A percentile compares a stretch with the other conserved stretches of the same genome.
Evolutionary conservation across 2,888 invertebrate species (phyloP).

Genomic region (Epinotia brunnichana): DNA sequence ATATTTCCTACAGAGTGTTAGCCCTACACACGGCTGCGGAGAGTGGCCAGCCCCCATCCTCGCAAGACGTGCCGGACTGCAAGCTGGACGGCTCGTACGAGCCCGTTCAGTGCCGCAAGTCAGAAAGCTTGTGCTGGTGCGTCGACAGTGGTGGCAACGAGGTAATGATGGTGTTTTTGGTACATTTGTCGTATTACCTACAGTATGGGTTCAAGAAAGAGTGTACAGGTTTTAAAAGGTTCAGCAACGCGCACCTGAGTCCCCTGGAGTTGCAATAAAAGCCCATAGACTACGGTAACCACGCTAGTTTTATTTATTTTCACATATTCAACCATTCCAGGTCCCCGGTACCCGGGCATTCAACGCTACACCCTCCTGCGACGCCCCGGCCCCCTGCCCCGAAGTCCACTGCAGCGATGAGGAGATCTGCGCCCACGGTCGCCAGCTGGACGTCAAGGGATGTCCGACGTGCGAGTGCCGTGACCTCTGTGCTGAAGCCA

Average conservation of each 20-base stretch:
- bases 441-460: slow-evolving; percentile 79
- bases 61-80: slow-evolving; percentile 90
- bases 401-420: slow-evolving; percentile 63
- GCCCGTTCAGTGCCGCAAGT: slow-evolving; percentile 88
- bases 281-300: too few species aligned
- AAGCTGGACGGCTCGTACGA: slow-evolving; percentile 87
- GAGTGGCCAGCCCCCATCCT: slow-evolving; percentile 88
- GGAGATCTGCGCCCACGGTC: slow-evolving; percentile 68
- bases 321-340: slow-evolving; percentile 51
- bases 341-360: slow-evolving; percentile 86
- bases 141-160: slow-evolving; percentile 90
- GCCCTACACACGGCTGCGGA: slow-evolving; percentile 77
- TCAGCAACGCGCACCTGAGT: too few species aligned
- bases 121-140: slow-evolving; percentile 90
- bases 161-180: slow-evolving; percentile 58
- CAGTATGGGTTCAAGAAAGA: too few species aligned
- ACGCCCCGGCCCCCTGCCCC: slow-evolving; percentile 65
- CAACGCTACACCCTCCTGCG: slow-evolving; percentile 81
- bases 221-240: too few species aligned
- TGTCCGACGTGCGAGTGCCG: slow-evolving; percentile 90
- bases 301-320: too few species aligned
- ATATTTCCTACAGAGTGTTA: slow-evolving; percentile 60
- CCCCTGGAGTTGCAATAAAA: too few species aligned
- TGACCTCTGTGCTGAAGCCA: slow-evolving; percentile 90
- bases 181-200: too few species aligned